Evolutionary conservation across 2,888 invertebrate species (phyloP), one percentile per base, ranked within the genome.

Genomic region (Pachycephus smyrnensis): DNA sequence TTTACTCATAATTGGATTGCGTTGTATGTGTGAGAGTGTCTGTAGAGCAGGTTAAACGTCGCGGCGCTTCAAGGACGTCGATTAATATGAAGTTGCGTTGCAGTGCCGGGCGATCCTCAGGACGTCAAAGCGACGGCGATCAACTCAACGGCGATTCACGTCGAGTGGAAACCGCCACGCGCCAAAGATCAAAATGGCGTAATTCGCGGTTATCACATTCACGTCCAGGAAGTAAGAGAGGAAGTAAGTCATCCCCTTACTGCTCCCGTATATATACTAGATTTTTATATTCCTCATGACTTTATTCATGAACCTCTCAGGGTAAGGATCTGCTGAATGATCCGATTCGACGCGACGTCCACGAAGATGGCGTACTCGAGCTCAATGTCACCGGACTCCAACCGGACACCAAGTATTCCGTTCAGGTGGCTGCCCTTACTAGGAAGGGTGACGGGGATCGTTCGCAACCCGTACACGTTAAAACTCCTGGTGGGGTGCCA

Each of bases 101-200:
- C 95, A 99, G 99, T 99, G 94, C 99, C 99, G 87, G 98, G 98
- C 84, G 97, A 98, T 92, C 99, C 99, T 75, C 96, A 97, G 92
- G 97, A 97, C 89, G 98, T 99, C 82, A 96, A 96, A 92, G 96
- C 96, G 73, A 95, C 94, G 81, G 94, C 97, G 33, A 94, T 99
- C 90, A 99, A 99, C 93, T 99, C 99, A 1, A 98, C 99, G n/a
- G 95, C 98, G 68, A 96, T 99, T 85, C 96, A 96, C 91, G 98
- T 99, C 76, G 95, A 95, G 81, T 99, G 99, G 99, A 96, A 97
- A 89, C 96, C 98, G 11, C 99, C 99, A 0, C 94, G 94, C 80
- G 96, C 96, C 85, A 97, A 97, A 88, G 98, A 98, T 88, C 95
- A 97, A 82, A 98, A 99, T 90, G 99, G 99, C 74, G 96, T 98